Base-by-base conservation (phyloP, 2,113 vertebrate species). In the Craseonycteris thonglongyai region DNA sequence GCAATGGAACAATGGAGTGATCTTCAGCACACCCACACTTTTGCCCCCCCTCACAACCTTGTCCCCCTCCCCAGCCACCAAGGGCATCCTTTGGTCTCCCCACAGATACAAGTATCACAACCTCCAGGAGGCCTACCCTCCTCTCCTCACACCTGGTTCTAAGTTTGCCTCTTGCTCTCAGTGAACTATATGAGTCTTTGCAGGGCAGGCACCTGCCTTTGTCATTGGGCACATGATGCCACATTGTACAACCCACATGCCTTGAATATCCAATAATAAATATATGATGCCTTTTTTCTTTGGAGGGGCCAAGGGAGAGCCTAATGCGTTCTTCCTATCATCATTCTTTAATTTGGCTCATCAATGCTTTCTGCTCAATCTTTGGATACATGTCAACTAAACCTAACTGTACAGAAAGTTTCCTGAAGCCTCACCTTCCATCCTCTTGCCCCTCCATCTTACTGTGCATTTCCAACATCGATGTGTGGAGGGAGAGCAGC, bases 1-100 rank as follows among this genome's bases (percentile, higher is more conserved):
- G 54, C 9, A 22, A 22, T 12, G 54, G 7, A 49, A 40, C 9
- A 22, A 22, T 12, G 54, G 7, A 21, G 2, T 54, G 26, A 15
- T 19, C 58, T 22, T 42, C 45, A 0, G 1, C 26, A 26, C 0
- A 15, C 2, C 15, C 11, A 9, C 13, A 4, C 24, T 68, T 51
- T 24, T 0, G 14, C 4, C 15, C 21, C 21, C 3, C 28, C 15
- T n/a, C n/a, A n/a, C 33, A 28, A 22, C n/a, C 24, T 13, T 16
- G 0, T 33, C 4, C 0, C 26, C 9, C 51, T 59, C 26, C 24
- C 19, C 15, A n/a, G 71, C 6, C 26, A 3, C 35, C 30, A 56
- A 54, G n/a, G 2, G 11, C 71, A 56, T 22, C 35, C 69, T 28
- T 58, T 45, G n/a, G 15, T 42, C 47, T 83, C 56, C 28, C 19